Base-by-base conservation (phyloP, 1,140 invertebrate species). In the Papilio xuthus region DNA sequence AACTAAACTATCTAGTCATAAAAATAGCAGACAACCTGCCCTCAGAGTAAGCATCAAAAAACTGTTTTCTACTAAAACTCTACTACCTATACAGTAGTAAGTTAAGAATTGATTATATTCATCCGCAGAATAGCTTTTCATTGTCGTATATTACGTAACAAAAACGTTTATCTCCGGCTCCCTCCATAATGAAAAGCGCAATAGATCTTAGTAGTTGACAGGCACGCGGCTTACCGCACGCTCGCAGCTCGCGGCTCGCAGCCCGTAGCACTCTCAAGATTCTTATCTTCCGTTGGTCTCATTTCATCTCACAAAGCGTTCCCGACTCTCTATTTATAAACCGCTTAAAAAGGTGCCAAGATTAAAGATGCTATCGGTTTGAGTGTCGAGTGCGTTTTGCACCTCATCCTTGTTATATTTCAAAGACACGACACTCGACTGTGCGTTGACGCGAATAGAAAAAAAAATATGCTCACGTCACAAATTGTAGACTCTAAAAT, bases 291-390 rank as follows among this genome's bases (percentile, higher is more conserved):
- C 83, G 82, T 88, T 91, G 89, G 87, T 91, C 90, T 93, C 92
- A 92, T 93, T 91, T 90, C 89, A 85, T 84, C 87, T 79, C 85
- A 93, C 90, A 93, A 93, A 93, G 89, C 86, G 85, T 80, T 82
- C 84, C 84, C 75, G 79, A 78, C 82, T 81, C 82, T 85, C 89
- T 91, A 91, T 92, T 90, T 92, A 91, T 92, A 89, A 90, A 88
- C 82, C 80, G 83, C 84, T 87, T 83, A 85, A 89, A 90, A 91
- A 93, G 92, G 92, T 92, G 92, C 90, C 89, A 93, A 89, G 90
- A 93, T 93, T 92, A 92, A 92, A 93, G 92, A 93, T 93, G 78
- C 80, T 93, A 93, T 93, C 90, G 83, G 86, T 79, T 81, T 83
- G 50, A 53, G 72, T 74, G 72, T 74, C 82, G 82, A 90, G 89